Conservation (phyloP, 2,888 invertebrate species). For the Cantharis rustica region DNA sequence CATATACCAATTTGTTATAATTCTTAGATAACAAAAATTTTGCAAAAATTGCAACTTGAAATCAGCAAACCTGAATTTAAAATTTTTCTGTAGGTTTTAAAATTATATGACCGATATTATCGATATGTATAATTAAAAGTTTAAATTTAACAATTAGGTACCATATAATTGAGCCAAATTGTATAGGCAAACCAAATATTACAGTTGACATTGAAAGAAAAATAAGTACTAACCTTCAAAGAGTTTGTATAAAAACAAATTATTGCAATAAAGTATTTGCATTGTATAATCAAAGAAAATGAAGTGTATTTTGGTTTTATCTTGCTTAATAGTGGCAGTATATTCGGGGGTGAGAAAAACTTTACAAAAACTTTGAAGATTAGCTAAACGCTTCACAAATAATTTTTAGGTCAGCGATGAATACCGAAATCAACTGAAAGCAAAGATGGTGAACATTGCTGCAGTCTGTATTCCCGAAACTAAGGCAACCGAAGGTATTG, state of each 20-base stretch:
- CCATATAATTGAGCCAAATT: not conserved
- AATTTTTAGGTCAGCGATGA: conserved; percentile 9
- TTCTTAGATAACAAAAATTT: no score
- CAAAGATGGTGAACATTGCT: conserved; percentile 1
- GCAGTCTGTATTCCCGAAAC: conserved; percentile 12
- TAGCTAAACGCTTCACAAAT: no score
- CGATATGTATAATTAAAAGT: not conserved
- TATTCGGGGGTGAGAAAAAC: conserved; percentile 6
- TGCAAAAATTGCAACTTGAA: no score
- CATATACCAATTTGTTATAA: no score
- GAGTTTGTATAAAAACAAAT: not conserved
- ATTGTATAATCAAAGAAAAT: not conserved
- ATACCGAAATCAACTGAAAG: conserved; percentile 1
- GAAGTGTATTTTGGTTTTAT: conserved; percentile 7
- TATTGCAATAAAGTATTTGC: not conserved
- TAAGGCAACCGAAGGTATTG: conserved; percentile 13
- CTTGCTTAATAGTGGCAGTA: not conserved
- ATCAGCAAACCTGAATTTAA: no score
- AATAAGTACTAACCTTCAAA: not conserved
- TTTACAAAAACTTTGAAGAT: no score
- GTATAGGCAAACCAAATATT: not conserved
- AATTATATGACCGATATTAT: not conserved
- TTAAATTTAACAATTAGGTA: not conserved
- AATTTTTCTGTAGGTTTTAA: no score
- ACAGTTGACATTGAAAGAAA: not conserved